Evolutionary conservation across 1,140 invertebrate species (phyloP), one percentile per base, ranked within the genome.

Genomic region (Solenopsis fugax): DNA sequence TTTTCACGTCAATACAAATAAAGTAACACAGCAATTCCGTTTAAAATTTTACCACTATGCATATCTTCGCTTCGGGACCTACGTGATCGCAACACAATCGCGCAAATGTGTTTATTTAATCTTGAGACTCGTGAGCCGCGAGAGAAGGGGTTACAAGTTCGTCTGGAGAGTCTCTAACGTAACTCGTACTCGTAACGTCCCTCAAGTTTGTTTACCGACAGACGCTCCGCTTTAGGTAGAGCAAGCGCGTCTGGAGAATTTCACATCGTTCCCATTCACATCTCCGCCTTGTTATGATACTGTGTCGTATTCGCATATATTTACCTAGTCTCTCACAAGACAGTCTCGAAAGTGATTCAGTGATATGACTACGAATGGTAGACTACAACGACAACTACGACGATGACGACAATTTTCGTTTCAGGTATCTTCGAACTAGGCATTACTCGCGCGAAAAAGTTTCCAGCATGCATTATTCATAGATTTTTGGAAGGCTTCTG

Each of bases 401-500:
- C 50, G 65, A 77, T 16, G 29, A 67, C 34, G 64, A 67, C 13
- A 29, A 62, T 45, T 85, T 75, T 76, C 56, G 48, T 89, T 85
- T 76, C 64, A 84, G 60, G 37, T 90, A 89, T 90, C 72, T 75
- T 73, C 48, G 81, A 86, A 89, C 89, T 90, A 82, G 89, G 88
- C 71, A 81, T 89, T 86, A 77, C 29, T 69, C 75, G 86, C 69
- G 65, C 75, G 48, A 77, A 21, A 52, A 86, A 87, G 71, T 16
- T 73, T 50, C 21, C 56, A 41, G 52, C 48, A 86, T 89, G 65
- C 73, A 90, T 90, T 90, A 90, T 90, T 90, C 89, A 90, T 90
- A 80, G 50, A 73, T 71, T 71, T 50, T 88, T 65, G 58, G 21
- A 18, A 48, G 76, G 2, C 3, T 54, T 24, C 52, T 24, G 78